Conservation (phyloP, 2,113 vertebrate genomes). For the Oreochromis spilurus region DNA sequence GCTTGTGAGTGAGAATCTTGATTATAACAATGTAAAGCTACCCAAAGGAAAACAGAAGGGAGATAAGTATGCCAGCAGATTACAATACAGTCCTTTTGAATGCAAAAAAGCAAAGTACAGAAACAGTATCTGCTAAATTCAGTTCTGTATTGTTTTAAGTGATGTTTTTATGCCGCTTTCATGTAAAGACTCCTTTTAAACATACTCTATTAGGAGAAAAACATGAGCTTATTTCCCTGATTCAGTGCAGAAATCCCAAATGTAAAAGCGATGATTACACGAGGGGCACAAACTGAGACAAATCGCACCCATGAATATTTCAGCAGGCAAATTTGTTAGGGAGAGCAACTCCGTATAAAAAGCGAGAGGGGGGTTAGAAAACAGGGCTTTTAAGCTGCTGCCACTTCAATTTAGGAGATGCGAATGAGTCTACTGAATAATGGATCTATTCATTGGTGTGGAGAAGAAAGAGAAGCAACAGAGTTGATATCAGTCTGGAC, state of each 20-base stretch:
- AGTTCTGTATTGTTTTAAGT: not conserved
- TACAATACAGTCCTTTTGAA: not conserved
- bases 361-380: not conserved
- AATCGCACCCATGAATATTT: slow-evolving; percentile 54
- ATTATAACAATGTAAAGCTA: not conserved
- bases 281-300: not conserved
- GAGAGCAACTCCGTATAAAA: not conserved
- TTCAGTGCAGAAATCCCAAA: not conserved
- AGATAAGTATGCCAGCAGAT: not conserved
- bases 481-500: slow-evolving; percentile 74
- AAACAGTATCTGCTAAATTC: not conserved
- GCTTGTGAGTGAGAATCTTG: not conserved
- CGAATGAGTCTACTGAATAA: slow-evolving; percentile 72
- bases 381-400: slow-evolving; percentile 64
- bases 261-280: not conserved
- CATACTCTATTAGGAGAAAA: not conserved
- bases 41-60: not conserved
- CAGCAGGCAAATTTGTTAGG: slow-evolving; percentile 36
- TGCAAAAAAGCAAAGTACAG: not conserved
- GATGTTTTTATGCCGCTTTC: not conserved
- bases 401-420: slow-evolving; percentile 74
- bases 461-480: slow-evolving; percentile 68
- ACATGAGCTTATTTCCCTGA: not conserved
- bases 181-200: not conserved
- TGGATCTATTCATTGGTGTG: slow-evolving; percentile 71